These are phyloP conservation scores for Pungitius pungitius DNA, from an alignment of 2,113 vertebrate genomes.

Conservation along the genomic window DNA sequence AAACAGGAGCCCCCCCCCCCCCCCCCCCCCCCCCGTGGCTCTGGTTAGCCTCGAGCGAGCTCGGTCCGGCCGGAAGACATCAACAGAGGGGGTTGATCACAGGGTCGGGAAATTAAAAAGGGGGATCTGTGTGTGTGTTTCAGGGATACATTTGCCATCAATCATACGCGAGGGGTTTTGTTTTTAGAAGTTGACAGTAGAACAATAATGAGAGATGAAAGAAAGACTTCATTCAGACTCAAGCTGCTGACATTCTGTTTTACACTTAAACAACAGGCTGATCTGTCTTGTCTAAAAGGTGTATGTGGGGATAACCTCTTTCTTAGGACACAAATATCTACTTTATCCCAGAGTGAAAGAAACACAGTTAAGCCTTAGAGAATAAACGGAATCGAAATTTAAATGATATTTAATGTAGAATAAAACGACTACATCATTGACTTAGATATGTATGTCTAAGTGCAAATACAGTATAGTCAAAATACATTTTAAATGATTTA, in stretches of 20 bases:
- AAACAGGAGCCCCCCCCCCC: constrained; percentile 38
- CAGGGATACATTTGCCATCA: not conserved
- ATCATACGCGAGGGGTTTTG: not conserved
- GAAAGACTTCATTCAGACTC: constrained; percentile 2
- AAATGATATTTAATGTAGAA: not conserved
- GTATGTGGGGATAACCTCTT: not conserved
- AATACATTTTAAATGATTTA: not conserved
- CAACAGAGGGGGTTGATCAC: constrained; percentile 20
- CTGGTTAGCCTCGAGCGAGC: constrained; percentile 49
- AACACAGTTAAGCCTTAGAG: not conserved
- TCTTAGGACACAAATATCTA: not conserved
- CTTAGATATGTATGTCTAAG: not conserved
- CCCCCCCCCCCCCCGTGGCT: constrained; percentile 34
- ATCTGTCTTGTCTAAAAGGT: not conserved
- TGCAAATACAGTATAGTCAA: not conserved
- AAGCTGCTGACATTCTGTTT: not conserved
- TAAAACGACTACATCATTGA: not conserved
- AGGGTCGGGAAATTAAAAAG: not conserved
- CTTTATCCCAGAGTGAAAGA: not conserved
- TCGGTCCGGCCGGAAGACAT: constrained; percentile 32
- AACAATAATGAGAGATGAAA: not conserved
- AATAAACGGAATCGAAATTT: not conserved
- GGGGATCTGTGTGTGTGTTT: not conserved
- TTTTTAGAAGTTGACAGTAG: not conserved
- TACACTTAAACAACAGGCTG: not conserved